A percentile compares a stretch with the other conserved stretches of the same genome.
Evolutionary conservation across 2,113 vertebrate species (phyloP).

Genomic region (Podarcis cretensis): DNA sequence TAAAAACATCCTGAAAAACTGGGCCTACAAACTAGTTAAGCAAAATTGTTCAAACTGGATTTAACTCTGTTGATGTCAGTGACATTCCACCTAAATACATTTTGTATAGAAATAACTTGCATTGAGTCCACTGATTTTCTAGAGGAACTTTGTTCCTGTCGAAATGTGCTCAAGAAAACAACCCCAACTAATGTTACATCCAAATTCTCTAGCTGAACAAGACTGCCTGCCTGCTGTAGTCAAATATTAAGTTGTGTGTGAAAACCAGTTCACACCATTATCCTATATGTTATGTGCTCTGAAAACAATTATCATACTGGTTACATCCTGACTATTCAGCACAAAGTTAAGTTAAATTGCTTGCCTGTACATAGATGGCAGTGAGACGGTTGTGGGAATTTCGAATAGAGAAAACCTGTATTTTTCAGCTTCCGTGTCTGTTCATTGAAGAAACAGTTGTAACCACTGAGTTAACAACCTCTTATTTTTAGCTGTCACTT

Average conservation of each 20-base stretch:
- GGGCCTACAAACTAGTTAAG: neutral
- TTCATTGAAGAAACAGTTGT: neutral
- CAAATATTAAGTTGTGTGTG: neutral
- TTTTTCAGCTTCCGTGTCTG: neutral
- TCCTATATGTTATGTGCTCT: neutral
- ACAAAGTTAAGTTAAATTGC: neutral
- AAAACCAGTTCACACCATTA: neutral
- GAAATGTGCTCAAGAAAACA: neutral
- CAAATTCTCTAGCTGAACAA: neutral
- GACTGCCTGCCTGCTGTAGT: neutral
- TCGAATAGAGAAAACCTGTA: neutral
- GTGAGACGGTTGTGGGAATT: neutral
- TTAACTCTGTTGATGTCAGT: neutral
- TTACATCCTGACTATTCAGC: neutral
- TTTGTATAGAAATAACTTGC: neutral
- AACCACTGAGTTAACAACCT: neutral
- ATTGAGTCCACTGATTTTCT: neutral
- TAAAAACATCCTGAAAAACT: neutral
- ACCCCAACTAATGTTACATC: neutral
- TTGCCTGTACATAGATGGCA: conserved; percentile 17
- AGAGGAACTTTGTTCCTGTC: neutral
- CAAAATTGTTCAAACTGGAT: neutral
- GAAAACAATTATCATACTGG: neutral
- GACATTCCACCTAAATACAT: neutral
- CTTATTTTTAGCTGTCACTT: neutral